Evolutionary conservation across 2,797 vertebrate species (phyloP).

Genomic region (Choloepus didactylus): DNA sequence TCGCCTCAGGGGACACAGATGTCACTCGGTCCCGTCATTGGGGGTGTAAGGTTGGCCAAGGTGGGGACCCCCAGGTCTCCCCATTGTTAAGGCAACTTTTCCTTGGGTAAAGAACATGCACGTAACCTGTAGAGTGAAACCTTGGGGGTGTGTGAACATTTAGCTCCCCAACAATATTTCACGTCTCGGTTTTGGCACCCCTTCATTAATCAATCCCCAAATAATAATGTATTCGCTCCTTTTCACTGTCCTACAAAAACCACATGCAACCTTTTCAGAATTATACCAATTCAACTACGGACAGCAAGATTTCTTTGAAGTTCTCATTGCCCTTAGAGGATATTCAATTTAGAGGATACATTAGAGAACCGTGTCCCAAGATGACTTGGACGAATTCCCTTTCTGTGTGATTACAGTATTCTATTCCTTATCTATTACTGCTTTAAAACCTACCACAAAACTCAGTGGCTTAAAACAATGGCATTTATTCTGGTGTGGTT

Average conservation of each 20-base stretch:
- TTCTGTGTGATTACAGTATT: neutral
- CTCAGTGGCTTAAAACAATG: neutral
- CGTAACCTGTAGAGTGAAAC: rapidly evolving
- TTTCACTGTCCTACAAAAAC: neutral
- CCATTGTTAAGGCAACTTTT: neutral
- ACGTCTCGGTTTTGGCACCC: too few species aligned
- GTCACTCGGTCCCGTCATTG: neutral
- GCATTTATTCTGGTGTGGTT: too few species aligned
- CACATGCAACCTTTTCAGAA: neutral
- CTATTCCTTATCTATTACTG: neutral
- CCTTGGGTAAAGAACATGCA: neutral
- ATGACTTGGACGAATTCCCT: neutral
- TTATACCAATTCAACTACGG: too few species aligned
- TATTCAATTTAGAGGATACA: neutral
- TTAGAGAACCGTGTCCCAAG: neutral
- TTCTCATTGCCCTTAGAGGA: neutral
- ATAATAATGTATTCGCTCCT: neutral
- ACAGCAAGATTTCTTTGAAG: neutral
- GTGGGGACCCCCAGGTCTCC: neutral
- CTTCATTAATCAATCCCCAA: neutral
- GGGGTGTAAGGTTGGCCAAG: neutral
- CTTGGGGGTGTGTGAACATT: neutral
- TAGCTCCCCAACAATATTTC: neutral
- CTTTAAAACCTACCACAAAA: neutral
- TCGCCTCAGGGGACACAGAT: too few species aligned